Evolutionary conservation across 1,140 invertebrate species (phyloP), one percentile per base, ranked within the genome.

Genomic region (Holcopasites calliopsidis): DNA sequence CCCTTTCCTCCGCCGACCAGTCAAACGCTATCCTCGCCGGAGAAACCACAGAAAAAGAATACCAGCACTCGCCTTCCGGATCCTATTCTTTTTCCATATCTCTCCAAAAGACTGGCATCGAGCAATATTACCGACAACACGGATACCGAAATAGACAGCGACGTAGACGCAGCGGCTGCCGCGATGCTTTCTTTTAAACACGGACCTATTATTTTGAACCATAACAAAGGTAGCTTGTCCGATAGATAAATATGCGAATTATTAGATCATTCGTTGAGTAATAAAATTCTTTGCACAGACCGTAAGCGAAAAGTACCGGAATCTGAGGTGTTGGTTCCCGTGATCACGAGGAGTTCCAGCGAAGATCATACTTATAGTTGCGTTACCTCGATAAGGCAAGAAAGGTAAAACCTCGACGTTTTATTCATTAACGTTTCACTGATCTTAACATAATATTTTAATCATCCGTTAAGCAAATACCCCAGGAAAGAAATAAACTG

Each of bases 141-240:
- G 0, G 91, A 92, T 68, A 88, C 91, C 13, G 93, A 94, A 52
- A 92, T 93, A 47, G 92, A 94, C 49, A 94, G 94, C 69, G 95
- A 95, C 86, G 95, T 96, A 1, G 95, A 97, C 90, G 96, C 96
- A 10, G 92, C 93, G 0, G 96, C 96, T 3, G 95, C 95, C 11
- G 96, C 96, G 0, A 96, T 97, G 94, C 92, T 97, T 50, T 95
- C 95, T 52, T 93, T 97, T 60, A 96, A 96, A 88, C 95, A 96
- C 88, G 95, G 94, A 70, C 92, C 94, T 77, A 87, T 91, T 70
- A 90, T 93, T 85, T 83, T 92, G 64, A 91, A 90, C 85, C 90
- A 93, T 16, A 91, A 91, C 52, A 93, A 92, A 92, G 92, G 92
- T 92, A 86, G 40, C 21, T 50, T 16, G 40, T 6, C n/a, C 1